Evolutionary conservation across 2,113 vertebrate species (phyloP), one percentile per base, ranked within the genome.

Genomic region (Bagarius yarrelli): DNA sequence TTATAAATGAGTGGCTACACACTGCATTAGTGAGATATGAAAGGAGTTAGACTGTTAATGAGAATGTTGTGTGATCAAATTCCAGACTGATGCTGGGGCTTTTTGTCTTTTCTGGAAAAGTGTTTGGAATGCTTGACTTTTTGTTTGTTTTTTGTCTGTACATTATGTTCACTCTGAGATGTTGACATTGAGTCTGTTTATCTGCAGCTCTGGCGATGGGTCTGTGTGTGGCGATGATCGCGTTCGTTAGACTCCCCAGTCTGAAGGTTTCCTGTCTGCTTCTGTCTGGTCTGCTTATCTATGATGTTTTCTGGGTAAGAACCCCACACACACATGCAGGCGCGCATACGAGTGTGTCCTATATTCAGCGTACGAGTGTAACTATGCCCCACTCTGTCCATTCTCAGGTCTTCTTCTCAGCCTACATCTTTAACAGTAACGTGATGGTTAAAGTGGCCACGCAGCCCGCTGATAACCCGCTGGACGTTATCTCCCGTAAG

Each of bases 401-500:
- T 27, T 83, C 14, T 15, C 88, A 99, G 98, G 98, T 99, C 36
- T 99, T 99, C 89, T 99, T 99, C 91, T 99, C 98, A 66, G 98
- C 98, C 83, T 99, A 99, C 93, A 99, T 99, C 92, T 99, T 99
- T 87, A 99, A 98, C 83, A 99, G 98, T 90, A 99, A 99, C 1
- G 98, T 99, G 86, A 99, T 99, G 98, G 98, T 99, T 86, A 99
- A 99, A 91, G 98, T 99, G 85, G 98, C 98, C 91, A 99, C 98
- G 0, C 98, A 99, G 61, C 98, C 98, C 4, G 98, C 97, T 73
- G 98, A 99, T 89, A 99, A 99, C 71, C 98, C 98, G 76, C 94
- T 99, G 14, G 98, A 99, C 0, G 98, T 99, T 61, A 90, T 99
- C 50, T 99, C 98, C 59, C 94, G 97, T 89, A 99, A 99, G 85